Base-by-base conservation (phyloP, 2,113 vertebrate species). In the Bagarius yarrelli region DNA sequence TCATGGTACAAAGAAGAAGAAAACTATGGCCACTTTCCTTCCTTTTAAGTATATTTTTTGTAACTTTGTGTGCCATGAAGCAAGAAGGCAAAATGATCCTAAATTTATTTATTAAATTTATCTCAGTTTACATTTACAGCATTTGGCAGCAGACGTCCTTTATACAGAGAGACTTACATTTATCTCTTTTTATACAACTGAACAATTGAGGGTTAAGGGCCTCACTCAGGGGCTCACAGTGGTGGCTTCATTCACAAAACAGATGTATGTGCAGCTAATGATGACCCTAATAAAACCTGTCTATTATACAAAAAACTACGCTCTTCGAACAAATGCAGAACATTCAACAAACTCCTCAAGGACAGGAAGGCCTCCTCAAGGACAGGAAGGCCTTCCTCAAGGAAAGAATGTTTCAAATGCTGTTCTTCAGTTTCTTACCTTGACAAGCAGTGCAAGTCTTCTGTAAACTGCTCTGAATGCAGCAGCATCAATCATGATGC, bases 391-490 rank as follows among this genome's bases (percentile, higher is more conserved):
- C n/a, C n/a, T n/a, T n/a, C n/a, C n/a, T 40, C 3, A 40, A 40
- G 3, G 36, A 4, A 40, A 40, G 3, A 40, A 4, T 3, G 3
- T 40, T 40, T 40, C 3, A 40, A 40, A 40, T 40, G 36, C 36
- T 40, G 36, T 40, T 40, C 6, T 6, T 40, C 36, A 40, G n/a
- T n/a, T n/a, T n/a, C n/a, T n/a, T n/a, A 83, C 60, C 5, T 83
- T 0, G 60, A 76, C 13, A 85, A 80, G 53, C 44, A 85, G 8
- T 83, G 78, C 71, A 81, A 64, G 25, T 78, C 47, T 2, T 34
- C 30, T 11, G 69, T 87, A n/a, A 85, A 83, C 47, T 87, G 84
- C 71, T 50, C 16, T 0, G 59, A 80, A 57, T 53, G 76, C 8
- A 13, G 76, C 6, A 71, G 86, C 64, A 36, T 23, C 53, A 27